Evolutionary conservation across 2,797 vertebrate species (phyloP).

Genomic region (Apodemus agrarius): DNA sequence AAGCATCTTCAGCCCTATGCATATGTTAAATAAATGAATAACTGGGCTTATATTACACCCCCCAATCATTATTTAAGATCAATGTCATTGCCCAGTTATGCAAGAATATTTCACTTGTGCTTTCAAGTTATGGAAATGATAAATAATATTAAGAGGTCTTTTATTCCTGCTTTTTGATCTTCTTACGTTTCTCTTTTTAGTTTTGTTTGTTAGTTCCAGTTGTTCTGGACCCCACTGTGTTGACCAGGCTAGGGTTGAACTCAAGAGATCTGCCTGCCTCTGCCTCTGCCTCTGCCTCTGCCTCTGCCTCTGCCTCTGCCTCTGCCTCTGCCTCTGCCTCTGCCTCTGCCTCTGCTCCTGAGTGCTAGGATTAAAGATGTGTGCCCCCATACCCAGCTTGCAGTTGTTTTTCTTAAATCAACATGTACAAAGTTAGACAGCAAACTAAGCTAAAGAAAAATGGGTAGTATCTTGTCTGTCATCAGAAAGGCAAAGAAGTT

Average conservation of each 20-base stretch:
- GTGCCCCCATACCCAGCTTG: neutral
- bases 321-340: too few species aligned
- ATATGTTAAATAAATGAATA: neutral
- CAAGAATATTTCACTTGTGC: neutral
- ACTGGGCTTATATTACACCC: too few species aligned
- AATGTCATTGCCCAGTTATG: neutral
- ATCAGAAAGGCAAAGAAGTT: neutral
- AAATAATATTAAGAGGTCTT: neutral
- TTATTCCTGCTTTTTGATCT: neutral
- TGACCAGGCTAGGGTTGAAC: neutral
- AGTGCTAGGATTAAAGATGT: neutral
- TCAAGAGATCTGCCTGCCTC: neutral
- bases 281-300: too few species aligned
- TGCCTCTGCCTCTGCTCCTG: too few species aligned
- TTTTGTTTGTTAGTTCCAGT: neutral
- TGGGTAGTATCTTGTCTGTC: neutral
- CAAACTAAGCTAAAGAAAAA: neutral
- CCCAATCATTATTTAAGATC: neutral
- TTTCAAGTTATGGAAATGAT: neutral
- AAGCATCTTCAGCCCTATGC: neutral
- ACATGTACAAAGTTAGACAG: neutral
- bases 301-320: too few species aligned
- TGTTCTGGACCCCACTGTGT: neutral
- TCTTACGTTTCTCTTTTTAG: neutral
- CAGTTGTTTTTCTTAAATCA: neutral